These are phyloP conservation scores for Eueremaeus valkanovi DNA, from an alignment of 2,888 invertebrate species.

Conservation along the genomic window DNA sequence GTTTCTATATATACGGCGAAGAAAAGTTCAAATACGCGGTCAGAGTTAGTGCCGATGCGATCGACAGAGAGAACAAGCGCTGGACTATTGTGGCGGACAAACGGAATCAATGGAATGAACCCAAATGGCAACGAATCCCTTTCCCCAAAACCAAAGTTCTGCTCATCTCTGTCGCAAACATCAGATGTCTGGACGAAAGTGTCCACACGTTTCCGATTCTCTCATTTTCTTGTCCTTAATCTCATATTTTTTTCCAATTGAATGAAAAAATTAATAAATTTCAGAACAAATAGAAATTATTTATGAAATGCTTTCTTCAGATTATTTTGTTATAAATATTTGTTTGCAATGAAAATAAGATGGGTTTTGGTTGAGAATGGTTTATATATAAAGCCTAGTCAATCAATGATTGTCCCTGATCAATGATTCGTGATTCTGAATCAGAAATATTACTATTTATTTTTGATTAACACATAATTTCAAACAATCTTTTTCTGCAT, in stretches of 20 bases:
- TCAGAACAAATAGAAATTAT: not conserved
- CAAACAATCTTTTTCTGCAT: not conserved
- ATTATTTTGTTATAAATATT: no score
- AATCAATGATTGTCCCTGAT: no score
- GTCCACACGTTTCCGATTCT: slow-evolving; percentile 7
- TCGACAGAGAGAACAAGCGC: not conserved
- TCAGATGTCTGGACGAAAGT: slow-evolving; percentile 8
- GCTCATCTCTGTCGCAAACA: slow-evolving; percentile 9
- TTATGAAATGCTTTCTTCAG: not conserved
- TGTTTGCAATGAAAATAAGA: no score
- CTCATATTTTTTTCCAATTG: not conserved
- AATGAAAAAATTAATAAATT: not conserved
- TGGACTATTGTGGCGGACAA: slow-evolving; percentile 17
- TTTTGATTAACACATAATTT: not conserved
- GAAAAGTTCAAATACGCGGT: slow-evolving; percentile 27
- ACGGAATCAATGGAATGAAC: not conserved
- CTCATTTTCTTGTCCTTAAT: slow-evolving; percentile 6
- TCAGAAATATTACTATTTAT: no score
- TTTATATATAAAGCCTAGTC: no score
- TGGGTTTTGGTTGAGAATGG: no score
- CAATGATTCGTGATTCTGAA: no score
- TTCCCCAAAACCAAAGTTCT: slow-evolving; percentile 2
- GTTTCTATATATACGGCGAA: slow-evolving; percentile 11
- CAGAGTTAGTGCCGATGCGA: not conserved
- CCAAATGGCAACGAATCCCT: slow-evolving; percentile 14